These are phyloP conservation scores for Mus pahari DNA, from an alignment of 2,113 vertebrate species.

Conservation along the genomic window DNA sequence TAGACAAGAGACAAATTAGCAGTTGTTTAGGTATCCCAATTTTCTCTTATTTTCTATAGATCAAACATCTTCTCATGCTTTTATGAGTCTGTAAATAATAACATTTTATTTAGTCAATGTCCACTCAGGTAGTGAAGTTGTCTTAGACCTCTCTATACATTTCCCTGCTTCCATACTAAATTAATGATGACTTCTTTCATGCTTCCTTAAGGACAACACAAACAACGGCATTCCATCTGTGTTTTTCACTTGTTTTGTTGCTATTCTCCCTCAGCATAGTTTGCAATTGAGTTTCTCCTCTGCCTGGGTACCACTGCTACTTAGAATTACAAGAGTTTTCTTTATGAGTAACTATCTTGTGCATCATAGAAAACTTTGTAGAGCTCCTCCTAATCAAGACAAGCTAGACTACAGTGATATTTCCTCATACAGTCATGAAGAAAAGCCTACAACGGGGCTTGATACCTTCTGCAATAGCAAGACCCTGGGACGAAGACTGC, in stretches of 20 bases:
- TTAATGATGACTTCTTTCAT: neutral
- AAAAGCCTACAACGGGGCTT: neutral
- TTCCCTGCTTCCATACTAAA: neutral
- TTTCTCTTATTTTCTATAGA: neutral
- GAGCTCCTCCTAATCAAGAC: neutral
- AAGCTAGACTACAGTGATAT: neutral
- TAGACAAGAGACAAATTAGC: neutral
- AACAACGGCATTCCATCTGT: neutral
- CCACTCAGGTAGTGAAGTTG: neutral
- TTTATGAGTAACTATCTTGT: neutral
- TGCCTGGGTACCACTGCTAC: neutral
- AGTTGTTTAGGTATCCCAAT: neutral
- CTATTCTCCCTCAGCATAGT: neutral
- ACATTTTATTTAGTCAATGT: neutral
- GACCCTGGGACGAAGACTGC: neutral
- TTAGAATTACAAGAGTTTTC: neutral
- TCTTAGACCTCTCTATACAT: neutral
- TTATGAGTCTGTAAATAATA: neutral
- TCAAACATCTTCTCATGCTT: slow-evolving; percentile 15
- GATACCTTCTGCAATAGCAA: neutral
- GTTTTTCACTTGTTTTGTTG: neutral
- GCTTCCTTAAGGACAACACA: neutral
- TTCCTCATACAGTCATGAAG: neutral
- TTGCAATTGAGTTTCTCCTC: neutral
- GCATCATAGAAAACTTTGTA: neutral